These are phyloP conservation scores for Chloebia gouldiae DNA, from an alignment of 2,113 vertebrate species.

Conservation along the genomic window DNA sequence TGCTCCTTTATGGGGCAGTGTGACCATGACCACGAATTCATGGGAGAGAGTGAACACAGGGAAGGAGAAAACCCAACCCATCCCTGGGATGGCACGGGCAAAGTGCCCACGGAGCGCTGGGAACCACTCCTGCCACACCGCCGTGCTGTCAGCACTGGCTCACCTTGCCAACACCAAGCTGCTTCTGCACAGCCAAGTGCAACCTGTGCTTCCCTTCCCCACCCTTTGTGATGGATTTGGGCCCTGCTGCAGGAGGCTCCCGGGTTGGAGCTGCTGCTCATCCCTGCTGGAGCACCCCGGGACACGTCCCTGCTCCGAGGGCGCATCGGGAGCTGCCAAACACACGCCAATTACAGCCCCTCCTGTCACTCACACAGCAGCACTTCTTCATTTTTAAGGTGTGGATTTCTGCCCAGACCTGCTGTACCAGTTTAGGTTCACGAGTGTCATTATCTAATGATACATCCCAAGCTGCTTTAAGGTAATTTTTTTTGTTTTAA, in stretches of 20 bases:
- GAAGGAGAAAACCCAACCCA: not conserved
- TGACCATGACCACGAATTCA: accelerated
- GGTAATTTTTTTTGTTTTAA: not conserved
- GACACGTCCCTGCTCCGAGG: accelerated
- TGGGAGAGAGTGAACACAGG: accelerated
- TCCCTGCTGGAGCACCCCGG: not conserved
- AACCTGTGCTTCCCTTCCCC: not conserved
- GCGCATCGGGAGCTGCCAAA: accelerated
- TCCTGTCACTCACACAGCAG: not conserved
- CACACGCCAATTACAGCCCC: not conserved
- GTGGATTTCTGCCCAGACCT: constrained; percentile 37
- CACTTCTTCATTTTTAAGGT: not conserved
- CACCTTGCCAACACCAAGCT: not conserved
- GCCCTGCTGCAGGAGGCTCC: not conserved
- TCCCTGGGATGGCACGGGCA: accelerated
- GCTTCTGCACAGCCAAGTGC: not conserved
- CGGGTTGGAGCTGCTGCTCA: accelerated
- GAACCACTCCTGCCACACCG: accelerated
- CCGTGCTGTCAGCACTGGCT: accelerated
- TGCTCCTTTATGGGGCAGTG: not conserved
- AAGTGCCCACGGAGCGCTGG: accelerated
- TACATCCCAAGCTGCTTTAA: not conserved
- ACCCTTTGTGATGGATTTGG: accelerated
- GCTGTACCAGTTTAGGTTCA: not conserved
- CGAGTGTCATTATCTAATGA: not conserved